Conservation (phyloP, 2,797 vertebrate species). For the Tinamus major region DNA sequence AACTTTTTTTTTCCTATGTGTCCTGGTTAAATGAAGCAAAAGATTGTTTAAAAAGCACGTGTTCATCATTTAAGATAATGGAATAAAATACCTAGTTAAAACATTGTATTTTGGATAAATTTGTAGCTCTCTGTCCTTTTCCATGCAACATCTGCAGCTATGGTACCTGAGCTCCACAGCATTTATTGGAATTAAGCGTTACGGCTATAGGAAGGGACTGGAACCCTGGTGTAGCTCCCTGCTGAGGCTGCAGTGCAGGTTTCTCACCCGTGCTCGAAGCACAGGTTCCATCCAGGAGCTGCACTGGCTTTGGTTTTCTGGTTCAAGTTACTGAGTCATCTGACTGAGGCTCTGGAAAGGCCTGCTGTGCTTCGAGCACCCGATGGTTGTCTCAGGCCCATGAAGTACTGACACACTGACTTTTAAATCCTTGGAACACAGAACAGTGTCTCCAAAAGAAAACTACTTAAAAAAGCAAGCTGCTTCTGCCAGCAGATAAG, state of each 20-base stretch:
- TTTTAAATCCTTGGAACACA: background rate
- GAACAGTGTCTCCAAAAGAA: background rate
- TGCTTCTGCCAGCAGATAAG: constrained; percentile 15
- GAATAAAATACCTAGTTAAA: background rate
- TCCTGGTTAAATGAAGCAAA: background rate
- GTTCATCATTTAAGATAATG: background rate
- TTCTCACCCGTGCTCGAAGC: rapidly evolving
- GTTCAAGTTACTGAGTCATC: background rate
- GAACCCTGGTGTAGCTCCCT: background rate
- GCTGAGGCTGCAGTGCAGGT: background rate
- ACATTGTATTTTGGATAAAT: background rate
- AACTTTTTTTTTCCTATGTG: background rate
- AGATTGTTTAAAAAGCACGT: background rate
- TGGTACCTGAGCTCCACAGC: background rate
- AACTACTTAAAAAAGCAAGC: background rate
- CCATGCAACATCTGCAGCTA: background rate
- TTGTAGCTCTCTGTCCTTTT: background rate
- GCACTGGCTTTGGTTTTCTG: background rate
- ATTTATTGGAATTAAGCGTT: background rate
- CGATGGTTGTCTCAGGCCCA: background rate
- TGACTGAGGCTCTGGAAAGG: background rate
- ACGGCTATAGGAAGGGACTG: background rate
- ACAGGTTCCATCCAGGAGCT: background rate
- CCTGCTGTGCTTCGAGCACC: background rate
- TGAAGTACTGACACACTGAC: background rate